Evolutionary conservation across 2,888 invertebrate genomes (phyloP).

Genomic region (Thecophora atra): DNA sequence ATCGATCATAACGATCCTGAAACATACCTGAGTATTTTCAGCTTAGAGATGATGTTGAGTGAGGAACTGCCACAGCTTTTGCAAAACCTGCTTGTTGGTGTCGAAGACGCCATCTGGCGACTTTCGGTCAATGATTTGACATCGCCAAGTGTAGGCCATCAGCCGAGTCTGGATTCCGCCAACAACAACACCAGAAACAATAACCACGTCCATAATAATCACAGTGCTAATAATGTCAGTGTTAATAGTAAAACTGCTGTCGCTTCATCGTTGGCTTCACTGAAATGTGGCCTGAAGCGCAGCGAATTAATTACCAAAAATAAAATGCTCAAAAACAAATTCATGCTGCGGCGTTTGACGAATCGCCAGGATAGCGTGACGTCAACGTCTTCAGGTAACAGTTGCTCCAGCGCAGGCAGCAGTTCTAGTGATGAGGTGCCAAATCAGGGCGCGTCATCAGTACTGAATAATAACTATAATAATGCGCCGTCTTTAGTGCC

Average conservation of each 20-base stretch:
- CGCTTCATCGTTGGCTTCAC: too few species aligned
- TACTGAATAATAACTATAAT: not conserved
- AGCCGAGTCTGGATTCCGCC: constrained; percentile 32
- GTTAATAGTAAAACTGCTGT: constrained; percentile 35
- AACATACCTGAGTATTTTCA: too few species aligned
- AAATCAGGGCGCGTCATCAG: constrained; percentile 20
- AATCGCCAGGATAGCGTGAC: constrained; percentile 64
- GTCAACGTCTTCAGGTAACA: constrained; percentile 61
- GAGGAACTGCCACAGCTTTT: too few species aligned
- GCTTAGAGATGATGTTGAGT: too few species aligned
- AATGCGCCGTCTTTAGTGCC: constrained; percentile 44
- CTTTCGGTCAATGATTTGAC: constrained; percentile 74
- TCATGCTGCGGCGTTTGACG: too few species aligned
- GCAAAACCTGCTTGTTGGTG: constrained; percentile 74
- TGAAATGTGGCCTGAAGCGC: too few species aligned
- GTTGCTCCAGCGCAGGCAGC: constrained; percentile 60
- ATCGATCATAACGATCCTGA: constrained; percentile 59
- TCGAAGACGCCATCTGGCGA: constrained; percentile 75
- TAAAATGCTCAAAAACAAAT: too few species aligned
- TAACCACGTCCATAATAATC: constrained; percentile 36
- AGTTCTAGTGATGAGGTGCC: constrained; percentile 56
- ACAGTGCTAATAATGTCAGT: constrained; percentile 42
- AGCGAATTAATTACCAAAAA: too few species aligned
- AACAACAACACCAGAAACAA: constrained; percentile 35
- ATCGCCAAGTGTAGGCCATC: constrained; percentile 69